A percentile compares a stretch with the other conserved stretches of the same genome.
Evolutionary conservation across 2,113 vertebrate genomes (phyloP).

Genomic region (Microcebus murinus): DNA sequence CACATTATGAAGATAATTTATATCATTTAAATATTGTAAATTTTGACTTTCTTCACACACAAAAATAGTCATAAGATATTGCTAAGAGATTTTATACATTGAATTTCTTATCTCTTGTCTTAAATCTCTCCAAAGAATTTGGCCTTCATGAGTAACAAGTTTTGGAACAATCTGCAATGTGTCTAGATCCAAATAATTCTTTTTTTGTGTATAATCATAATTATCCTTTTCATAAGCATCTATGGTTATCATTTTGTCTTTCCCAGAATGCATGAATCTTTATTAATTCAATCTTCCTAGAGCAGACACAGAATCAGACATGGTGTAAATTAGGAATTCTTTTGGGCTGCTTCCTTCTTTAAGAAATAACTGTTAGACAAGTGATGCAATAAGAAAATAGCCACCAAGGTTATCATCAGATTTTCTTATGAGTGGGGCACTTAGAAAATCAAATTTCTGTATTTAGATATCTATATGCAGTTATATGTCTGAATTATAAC

Average conservation of each 20-base stretch:
- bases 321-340: background rate
- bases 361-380: background rate
- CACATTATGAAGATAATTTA: background rate
- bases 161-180: background rate
- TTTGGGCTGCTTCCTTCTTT: background rate
- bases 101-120: background rate
- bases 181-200: background rate
- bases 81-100: background rate
- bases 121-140: background rate
- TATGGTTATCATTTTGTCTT: constrained; percentile 10
- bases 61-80: background rate
- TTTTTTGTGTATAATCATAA: background rate
- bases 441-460: background rate
- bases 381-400: background rate
- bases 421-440: background rate
- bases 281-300: background rate
- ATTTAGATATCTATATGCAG: background rate
- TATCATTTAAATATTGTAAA: background rate
- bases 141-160: background rate
- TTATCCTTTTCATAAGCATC: constrained; percentile 16
- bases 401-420: background rate
- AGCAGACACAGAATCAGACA: background rate
- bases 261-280: constrained; percentile 29
- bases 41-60: background rate
- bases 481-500: background rate